phyloP scores from a whole-genome alignment of 2,888 invertebrate genomes.

The Luffia ferchaultella region DNA sequence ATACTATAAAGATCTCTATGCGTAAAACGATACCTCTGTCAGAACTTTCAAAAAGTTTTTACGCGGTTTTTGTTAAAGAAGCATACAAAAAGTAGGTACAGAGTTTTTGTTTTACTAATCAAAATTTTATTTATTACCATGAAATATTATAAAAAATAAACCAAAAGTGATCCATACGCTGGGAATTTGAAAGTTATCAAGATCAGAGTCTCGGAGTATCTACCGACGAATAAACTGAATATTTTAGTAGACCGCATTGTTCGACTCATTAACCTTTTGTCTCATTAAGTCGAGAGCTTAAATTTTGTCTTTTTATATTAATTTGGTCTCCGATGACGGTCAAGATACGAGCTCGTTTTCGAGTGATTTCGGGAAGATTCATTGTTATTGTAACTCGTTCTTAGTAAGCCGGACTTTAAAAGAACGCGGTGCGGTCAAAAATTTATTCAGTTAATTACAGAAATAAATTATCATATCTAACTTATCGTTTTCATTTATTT shows the following conservation, averaged over 20 bases:
- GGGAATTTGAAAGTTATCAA: neutral
- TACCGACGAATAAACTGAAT: slow-evolving; percentile 45
- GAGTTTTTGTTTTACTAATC: too few relatives aligned
- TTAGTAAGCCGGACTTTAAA: neutral
- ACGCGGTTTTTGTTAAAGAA: too few relatives aligned
- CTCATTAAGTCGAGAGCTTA: slow-evolving; percentile 35
- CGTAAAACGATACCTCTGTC: too few relatives aligned
- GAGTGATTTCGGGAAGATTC: neutral
- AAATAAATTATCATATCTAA: neutral
- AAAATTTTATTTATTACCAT: too few relatives aligned
- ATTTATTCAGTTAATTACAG: neutral
- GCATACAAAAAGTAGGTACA: too few relatives aligned
- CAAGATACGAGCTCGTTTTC: neutral
- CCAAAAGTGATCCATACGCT: neutral
- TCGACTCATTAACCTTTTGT: slow-evolving; percentile 63
- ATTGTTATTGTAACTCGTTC: neutral
- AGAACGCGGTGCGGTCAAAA: neutral
- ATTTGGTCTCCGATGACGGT: neutral
- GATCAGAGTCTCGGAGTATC: neutral
- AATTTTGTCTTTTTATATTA: neutral
- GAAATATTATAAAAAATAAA: too few relatives aligned
- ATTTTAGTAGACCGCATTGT: slow-evolving; percentile 57
- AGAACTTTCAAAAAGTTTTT: too few relatives aligned
- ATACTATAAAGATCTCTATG: too few relatives aligned
- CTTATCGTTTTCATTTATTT: neutral